These are phyloP conservation scores for Cherax quadricarinatus DNA, from an alignment of 1,140 invertebrate species.

Conservation along the genomic window DNA sequence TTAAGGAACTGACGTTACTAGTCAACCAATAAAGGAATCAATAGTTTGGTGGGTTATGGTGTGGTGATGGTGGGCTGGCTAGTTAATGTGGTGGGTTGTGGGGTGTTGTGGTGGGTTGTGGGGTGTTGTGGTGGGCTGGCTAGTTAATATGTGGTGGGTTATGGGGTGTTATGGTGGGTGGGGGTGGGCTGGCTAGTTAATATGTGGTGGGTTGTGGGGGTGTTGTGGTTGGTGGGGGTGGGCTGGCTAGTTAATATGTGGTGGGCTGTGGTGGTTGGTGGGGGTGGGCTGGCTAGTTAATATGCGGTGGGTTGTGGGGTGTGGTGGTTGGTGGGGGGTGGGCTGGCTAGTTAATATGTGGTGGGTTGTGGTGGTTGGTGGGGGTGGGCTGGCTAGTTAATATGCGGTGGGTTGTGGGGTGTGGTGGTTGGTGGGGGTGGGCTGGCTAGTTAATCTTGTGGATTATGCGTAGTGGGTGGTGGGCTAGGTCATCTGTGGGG, in stretches of 20 bases:
- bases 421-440: background rate
- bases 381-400: background rate
- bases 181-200: background rate
- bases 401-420: background rate
- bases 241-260: background rate
- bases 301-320: background rate
- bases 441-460: conserved; percentile 8
- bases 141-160: background rate
- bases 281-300: background rate
- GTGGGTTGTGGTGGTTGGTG: too few relatives aligned
- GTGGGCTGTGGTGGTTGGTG: background rate
- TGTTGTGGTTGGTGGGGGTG: background rate
- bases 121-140: background rate
- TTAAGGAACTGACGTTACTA: conserved; percentile 31
- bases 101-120: background rate
- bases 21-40: conserved; percentile 44
- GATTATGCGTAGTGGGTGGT: conserved; percentile 1
- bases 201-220: background rate
- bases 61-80: background rate
- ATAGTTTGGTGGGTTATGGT: conserved; percentile 20
- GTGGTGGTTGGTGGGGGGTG: background rate
- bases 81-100: conserved; percentile 27
- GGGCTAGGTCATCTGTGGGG: too few relatives aligned
- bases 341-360: conserved; percentile 8
- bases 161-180: background rate